Base-by-base conservation (phyloP, 1,140 invertebrate genomes). In the Sesamia nonagrioides region DNA sequence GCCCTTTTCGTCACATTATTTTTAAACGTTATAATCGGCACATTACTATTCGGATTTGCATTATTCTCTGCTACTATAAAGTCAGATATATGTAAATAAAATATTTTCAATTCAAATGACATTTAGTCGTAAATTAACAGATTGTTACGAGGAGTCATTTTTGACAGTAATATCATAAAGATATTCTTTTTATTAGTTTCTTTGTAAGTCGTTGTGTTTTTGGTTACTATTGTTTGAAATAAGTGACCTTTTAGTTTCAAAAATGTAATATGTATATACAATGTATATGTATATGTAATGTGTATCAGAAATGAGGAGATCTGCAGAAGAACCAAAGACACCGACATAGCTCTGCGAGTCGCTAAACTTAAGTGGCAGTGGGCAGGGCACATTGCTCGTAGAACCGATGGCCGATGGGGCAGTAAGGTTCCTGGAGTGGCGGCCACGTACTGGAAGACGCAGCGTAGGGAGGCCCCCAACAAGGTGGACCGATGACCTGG, bases 91-190 rank as follows among this genome's bases (percentile, higher is more conserved):
- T 61, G 6, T 37, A 37, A 61, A 17, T 37, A 35, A n/a, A n/a
- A n/a, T 35, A 13, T 56, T 56, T 56, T 56, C 54, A 11, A 56
- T 56, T 56, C 9, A 33, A 33, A 27, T 11, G 45, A 27, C 54
- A 56, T 56, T 27, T 27, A 8, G 21, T 56, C 54, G 17, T 56
- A 56, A 56, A 56, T 56, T 56, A 56, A 56, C 54, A 56, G 54
- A 56, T 56, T 56, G 52, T 56, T 56, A 11, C 11, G n/a, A 21
- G 1, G 11, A 11, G 54, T 56, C 18, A 33, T 11, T 56, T 56
- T 33, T 56, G 54, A 27, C 21, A 7, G 54, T 33, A 33, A 27
- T 17, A 6, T 9, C 18, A 54, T 54, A 56, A 56, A 56, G 5
- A 56, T 56, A 21, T 56, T 27, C 54, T 21, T 56, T 21, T 56